A percentile compares a stretch with the other conserved stretches of the same genome.
phyloP scores from a whole-genome alignment of 2,888 invertebrate species.

The Buathra laborator region DNA sequence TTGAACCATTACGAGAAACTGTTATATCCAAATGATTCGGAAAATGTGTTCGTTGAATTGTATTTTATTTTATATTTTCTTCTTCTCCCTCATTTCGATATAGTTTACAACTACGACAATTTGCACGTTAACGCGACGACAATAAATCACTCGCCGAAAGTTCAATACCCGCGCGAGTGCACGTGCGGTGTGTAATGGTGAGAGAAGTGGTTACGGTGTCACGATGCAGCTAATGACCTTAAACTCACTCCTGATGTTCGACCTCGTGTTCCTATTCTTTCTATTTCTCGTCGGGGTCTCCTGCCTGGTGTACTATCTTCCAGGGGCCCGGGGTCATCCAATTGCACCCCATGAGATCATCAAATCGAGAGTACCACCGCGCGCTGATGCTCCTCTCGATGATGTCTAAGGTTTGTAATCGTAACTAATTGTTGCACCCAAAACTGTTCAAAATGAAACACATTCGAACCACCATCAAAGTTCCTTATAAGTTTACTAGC shows the following conservation, averaged over 20 bases:
- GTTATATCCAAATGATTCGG: neutral
- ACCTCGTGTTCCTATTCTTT: constrained; percentile 95
- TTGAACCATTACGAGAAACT: constrained; percentile 33
- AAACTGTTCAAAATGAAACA: neutral
- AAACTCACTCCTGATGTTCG: constrained; percentile 95
- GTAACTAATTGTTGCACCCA: neutral
- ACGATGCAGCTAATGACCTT: constrained; percentile 94
- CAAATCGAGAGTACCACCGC: constrained; percentile 79
- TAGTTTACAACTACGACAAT: constrained; percentile 13
- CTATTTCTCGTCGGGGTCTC: constrained; percentile 94
- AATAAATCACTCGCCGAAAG: constrained; percentile 24
- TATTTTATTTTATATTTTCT: neutral
- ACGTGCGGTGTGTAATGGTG: constrained; percentile 79
- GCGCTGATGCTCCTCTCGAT: constrained; percentile 82
- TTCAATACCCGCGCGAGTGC: constrained; percentile 47
- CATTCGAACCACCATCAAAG: neutral
- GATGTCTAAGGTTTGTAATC: constrained; percentile 83
- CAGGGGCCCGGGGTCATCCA: constrained; percentile 87
- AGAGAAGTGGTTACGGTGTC: constrained; percentile 78
- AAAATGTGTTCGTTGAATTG: neutral
- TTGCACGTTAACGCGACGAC: constrained; percentile 10
- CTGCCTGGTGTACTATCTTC: constrained; percentile 93
- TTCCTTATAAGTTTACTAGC: no score
- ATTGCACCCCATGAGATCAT: constrained; percentile 83
- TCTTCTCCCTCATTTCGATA: neutral